phyloP scores from a whole-genome alignment of 2,797 vertebrate genomes.

The Hozukius guyotensis region DNA sequence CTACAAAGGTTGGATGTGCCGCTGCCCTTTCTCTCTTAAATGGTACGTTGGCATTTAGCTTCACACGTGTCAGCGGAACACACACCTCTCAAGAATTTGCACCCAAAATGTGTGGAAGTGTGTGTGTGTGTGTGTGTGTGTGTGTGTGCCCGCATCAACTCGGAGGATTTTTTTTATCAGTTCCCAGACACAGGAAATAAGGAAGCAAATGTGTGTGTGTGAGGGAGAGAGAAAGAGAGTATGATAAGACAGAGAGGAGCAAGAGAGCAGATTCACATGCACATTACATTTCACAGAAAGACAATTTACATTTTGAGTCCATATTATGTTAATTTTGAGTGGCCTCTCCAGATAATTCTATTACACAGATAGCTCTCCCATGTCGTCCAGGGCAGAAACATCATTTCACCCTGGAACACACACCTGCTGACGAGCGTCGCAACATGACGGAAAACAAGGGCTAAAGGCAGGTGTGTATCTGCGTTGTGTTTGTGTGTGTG shows the following conservation, averaged over 20 bases:
- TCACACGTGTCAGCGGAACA: conserved; percentile 86
- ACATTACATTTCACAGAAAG: conserved; percentile 71
- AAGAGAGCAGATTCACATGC: conserved; percentile 64
- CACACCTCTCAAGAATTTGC: conserved; percentile 83
- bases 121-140: conserved; percentile 30
- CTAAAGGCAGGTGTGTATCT: conserved; percentile 45
- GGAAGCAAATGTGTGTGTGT: conserved; percentile 10
- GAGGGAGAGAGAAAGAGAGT: neutral
- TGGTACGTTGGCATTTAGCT: conserved; percentile 90
- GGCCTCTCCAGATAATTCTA: conserved; percentile 81
- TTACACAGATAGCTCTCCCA: conserved; percentile 75
- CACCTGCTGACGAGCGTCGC: conserved; percentile 61
- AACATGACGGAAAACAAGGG: conserved; percentile 61
- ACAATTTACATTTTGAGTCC: conserved; percentile 79
- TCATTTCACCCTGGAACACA: conserved; percentile 68
- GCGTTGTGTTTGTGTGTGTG: conserved; percentile 21
- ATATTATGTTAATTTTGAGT: conserved; percentile 83
- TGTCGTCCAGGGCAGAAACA: conserved; percentile 72
- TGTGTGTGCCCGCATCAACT: conserved; percentile 42
- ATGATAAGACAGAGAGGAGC: conserved; percentile 58
- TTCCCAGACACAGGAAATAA: conserved; percentile 60
- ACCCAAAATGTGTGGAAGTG: conserved; percentile 76
- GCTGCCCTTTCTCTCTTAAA: conserved; percentile 88
- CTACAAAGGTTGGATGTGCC: conserved; percentile 87
- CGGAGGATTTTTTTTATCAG: conserved; percentile 53